Conservation (phyloP, 2,888 invertebrate genomes). For the Mesochorus sp. region DNA sequence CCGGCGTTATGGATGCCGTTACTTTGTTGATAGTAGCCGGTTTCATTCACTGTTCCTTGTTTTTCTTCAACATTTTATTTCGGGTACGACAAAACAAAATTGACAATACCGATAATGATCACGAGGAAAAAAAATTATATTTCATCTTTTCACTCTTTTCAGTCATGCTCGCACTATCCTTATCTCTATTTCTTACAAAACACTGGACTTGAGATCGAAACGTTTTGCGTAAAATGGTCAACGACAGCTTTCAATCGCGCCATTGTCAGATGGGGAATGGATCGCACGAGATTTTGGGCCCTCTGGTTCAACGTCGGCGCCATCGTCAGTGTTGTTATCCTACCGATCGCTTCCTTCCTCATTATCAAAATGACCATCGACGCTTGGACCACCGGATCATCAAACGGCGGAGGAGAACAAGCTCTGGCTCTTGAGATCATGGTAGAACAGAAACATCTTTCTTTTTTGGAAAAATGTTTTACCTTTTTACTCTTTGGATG, state of each 20-base stretch:
- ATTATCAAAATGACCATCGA: conserved; percentile 79
- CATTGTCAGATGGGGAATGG: conserved; percentile 89
- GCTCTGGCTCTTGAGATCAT: conserved; percentile 78
- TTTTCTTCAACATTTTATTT: conserved; percentile 92
- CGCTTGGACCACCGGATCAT: conserved; percentile 67
- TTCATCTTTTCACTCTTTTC: conserved; percentile 80
- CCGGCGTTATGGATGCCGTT: conserved; percentile 85
- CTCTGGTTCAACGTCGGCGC: conserved; percentile 90
- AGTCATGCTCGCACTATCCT: conserved; percentile 93
- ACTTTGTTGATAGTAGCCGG: conserved; percentile 85
- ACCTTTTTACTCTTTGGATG: neutral
- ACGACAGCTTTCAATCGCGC: conserved; percentile 90
- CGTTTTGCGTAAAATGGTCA: conserved; percentile 90
- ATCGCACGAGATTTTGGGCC: conserved; percentile 85
- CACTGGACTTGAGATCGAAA: conserved; percentile 89
- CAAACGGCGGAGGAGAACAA: conserved; percentile 48
- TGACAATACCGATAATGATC: neutral
- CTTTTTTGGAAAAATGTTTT: neutral
- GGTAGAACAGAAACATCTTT: conserved; percentile 78
- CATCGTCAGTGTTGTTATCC: conserved; percentile 84
- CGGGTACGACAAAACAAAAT: conserved; percentile 85
- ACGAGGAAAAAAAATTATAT: neutral
- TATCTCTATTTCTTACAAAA: conserved; percentile 90
- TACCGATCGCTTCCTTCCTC: conserved; percentile 86
- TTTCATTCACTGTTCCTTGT: conserved; percentile 87